Conservation (phyloP, 1,140 invertebrate genomes). For the Semibalanus balanoides region DNA sequence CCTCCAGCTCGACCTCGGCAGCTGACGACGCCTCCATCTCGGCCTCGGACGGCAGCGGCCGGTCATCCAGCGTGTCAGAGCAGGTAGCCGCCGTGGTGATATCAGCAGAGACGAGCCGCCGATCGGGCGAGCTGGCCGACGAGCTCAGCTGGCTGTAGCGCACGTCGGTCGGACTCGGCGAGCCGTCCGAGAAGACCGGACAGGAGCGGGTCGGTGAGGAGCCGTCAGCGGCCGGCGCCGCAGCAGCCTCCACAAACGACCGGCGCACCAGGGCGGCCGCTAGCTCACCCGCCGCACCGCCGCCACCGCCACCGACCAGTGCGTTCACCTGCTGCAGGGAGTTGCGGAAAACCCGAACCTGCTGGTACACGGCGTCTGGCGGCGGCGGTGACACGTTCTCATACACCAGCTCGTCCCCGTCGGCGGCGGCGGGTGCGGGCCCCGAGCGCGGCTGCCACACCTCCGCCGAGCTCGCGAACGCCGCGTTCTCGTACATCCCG, state of each 20-base stretch:
- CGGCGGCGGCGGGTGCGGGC: no score
- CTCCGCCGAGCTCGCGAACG: not conserved
- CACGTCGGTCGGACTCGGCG: slow-evolving; percentile 11
- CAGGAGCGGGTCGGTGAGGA: not conserved
- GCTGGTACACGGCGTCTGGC: slow-evolving; percentile 41
- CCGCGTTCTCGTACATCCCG: not conserved
- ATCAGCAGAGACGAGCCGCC: not conserved
- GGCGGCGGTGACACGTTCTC: not conserved
- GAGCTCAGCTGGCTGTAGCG: not conserved
- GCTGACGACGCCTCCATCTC: no score
- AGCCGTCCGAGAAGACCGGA: not conserved
- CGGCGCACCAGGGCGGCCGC: no score
- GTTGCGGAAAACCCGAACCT: slow-evolving; percentile 52
- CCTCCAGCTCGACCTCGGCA: no score
- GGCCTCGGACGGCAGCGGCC: not conserved
- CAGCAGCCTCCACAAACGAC: no score
- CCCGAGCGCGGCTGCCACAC: no score
- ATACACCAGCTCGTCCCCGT: not conserved
- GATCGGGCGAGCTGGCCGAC: not conserved
- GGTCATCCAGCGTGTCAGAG: not conserved
- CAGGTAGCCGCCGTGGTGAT: not conserved
- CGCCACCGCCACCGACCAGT: slow-evolving; percentile 27
- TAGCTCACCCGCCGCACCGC: no score
- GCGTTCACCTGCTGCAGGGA: slow-evolving; percentile 57
- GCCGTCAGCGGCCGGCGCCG: no score